These are phyloP conservation scores for Musca domestica DNA, from an alignment of 1,140 invertebrate species.

Conservation along the genomic window DNA sequence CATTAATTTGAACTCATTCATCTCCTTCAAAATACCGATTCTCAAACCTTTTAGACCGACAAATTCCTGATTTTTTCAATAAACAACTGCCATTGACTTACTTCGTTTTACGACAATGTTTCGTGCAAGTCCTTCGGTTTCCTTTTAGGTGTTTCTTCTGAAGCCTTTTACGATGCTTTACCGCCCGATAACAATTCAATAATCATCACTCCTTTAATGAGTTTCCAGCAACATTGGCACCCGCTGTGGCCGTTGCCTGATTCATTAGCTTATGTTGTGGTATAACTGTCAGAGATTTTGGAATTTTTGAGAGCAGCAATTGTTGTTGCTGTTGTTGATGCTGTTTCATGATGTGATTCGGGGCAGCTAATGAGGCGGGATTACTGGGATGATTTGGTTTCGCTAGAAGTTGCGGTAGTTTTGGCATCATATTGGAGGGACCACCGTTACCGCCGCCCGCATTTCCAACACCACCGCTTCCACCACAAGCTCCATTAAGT, in stretches of 20 bases:
- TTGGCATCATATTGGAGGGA: conserved; percentile 19
- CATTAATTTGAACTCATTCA: no score
- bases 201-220: conserved; percentile 25
- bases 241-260: conserved; percentile 19
- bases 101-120: conserved; percentile 14
- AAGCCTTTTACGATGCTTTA: conserved; percentile 14
- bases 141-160: background rate
- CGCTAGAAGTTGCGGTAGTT: conserved; percentile 38
- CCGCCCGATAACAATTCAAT: conserved; percentile 25
- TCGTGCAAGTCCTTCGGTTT: background rate
- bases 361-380: background rate
- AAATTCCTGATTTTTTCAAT: no score
- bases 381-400: conserved; percentile 36
- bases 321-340: conserved; percentile 43
- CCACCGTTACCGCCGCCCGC: no score
- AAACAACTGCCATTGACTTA: background rate
- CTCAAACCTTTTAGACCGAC: no score
- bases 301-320: conserved; percentile 67
- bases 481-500: conserved; percentile 35
- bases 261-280: conserved; percentile 57
- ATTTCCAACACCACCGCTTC: background rate
- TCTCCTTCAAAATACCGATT: no score
- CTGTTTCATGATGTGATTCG: conserved; percentile 24
- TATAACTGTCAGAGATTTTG: conserved; percentile 72
- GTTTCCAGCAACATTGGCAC: background rate